These are phyloP conservation scores for Pangasianodon gigas DNA, from an alignment of 2,113 vertebrate genomes.

Conservation along the genomic window DNA sequence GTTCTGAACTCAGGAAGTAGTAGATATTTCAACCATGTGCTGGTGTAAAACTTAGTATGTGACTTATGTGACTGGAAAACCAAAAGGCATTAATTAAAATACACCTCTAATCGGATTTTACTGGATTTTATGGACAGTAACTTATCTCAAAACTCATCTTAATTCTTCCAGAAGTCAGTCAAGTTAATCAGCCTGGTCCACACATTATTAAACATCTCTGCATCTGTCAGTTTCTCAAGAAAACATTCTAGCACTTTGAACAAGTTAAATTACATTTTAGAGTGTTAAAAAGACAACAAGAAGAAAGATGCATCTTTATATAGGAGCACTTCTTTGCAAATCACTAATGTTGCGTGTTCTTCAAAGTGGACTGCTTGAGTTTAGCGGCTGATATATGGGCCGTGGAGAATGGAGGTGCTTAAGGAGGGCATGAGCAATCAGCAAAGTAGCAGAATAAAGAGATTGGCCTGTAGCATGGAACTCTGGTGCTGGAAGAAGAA, in stretches of 20 bases:
- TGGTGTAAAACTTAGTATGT: conserved; percentile 2
- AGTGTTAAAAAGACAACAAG: neutral
- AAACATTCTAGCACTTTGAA: neutral
- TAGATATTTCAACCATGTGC: neutral
- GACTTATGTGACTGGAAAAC: conserved; percentile 6
- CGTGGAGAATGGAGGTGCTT: conserved; percentile 35
- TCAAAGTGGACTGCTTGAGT: conserved; percentile 9
- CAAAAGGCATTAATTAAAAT: neutral
- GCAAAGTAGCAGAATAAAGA: conserved; percentile 56
- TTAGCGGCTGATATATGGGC: conserved; percentile 40
- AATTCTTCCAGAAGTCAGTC: neutral
- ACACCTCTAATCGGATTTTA: neutral
- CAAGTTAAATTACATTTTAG: neutral
- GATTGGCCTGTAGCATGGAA: conserved; percentile 35
- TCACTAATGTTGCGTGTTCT: conserved; percentile 8
- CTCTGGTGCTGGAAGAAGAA: conserved; percentile 15
- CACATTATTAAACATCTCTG: neutral
- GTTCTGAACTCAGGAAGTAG: neutral
- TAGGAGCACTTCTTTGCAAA: neutral
- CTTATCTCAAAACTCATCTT: neutral
- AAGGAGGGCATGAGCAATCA: conserved; percentile 50
- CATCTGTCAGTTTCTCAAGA: neutral
- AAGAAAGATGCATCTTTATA: neutral
- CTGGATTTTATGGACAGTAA: conserved; percentile 2
- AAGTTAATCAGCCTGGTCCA: neutral